A percentile compares a stretch with the other conserved stretches of the same genome.
Conservation (phyloP, 1,140 invertebrate species). For the Psilanteris sp. region DNA sequence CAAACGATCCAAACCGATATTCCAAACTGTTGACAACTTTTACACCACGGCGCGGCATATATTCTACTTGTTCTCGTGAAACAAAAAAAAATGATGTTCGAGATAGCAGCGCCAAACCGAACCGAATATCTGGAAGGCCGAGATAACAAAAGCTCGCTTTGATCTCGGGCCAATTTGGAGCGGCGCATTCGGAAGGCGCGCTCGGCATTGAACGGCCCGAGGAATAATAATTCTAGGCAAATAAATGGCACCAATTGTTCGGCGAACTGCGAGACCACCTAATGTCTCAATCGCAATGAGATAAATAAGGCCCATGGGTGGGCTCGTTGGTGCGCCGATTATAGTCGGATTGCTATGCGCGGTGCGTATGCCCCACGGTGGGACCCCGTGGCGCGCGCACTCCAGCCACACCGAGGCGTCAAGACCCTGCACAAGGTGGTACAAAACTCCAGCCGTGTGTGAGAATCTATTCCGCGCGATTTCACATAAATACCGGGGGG, state of each 20-base stretch:
- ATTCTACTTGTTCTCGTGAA: no score
- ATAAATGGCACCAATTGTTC: slow-evolving; percentile 47
- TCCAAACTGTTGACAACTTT: no score
- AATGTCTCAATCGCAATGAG: slow-evolving; percentile 68
- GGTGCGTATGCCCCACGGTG: slow-evolving; percentile 44
- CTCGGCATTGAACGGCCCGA: no score
- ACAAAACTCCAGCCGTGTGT: slow-evolving; percentile 76
- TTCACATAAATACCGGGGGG: slow-evolving; percentile 74
- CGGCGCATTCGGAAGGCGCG: no score
- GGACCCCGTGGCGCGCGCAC: slow-evolving; percentile 57
- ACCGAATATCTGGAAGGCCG: no score
- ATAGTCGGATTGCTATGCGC: slow-evolving; percentile 18
- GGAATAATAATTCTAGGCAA: slow-evolving; percentile 27
- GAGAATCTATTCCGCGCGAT: slow-evolving; percentile 77
- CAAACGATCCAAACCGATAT: no score
- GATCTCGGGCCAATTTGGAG: no score
- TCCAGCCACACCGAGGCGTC: slow-evolving; percentile 61
- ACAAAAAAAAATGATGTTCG: no score
- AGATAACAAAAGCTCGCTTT: no score
- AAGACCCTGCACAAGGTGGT: slow-evolving; percentile 70
- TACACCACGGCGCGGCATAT: no score
- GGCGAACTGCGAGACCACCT: slow-evolving; percentile 64
- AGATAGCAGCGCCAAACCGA: no score
- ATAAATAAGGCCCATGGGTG: slow-evolving; percentile 76
- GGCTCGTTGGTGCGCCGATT: slow-evolving; percentile 47